Base-by-base conservation (phyloP, 2,797 vertebrate species). In the Garrulus glandarius region DNA sequence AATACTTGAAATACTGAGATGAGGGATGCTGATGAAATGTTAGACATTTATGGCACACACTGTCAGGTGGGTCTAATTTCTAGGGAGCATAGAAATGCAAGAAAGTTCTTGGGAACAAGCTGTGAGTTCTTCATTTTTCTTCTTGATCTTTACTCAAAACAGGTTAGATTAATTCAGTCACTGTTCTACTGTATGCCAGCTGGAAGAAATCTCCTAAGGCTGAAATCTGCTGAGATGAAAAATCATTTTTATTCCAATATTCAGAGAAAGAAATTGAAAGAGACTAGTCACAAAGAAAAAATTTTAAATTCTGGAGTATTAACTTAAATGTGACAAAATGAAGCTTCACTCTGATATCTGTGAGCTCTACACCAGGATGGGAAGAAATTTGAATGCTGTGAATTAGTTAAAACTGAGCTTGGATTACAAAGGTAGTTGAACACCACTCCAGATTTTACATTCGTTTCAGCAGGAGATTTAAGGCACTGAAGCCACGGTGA, bases 401-500 rank as follows among this genome's bases (percentile, higher is more conserved):
- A 74, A 76, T 65, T 61, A 39, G 20, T n/a, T 75, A 57, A 81
- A 85, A 43, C 22, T 1, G 8, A 74, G 36, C 36, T 72, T 0
- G 1, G 39, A 29, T 82, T 44, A 15, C 47, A 63, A 13, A 47
- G 6, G 20, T 5, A n/a, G 46, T 13, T 77, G 57, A 75, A 29
- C 21, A 34, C 29, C 37, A 27, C 36, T 60, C 47, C 27, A 26
- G 41, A 26, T 85, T 67, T 75, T 30, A 8, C 52, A 15, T 22
- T 8, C 2, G 12, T 60, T 89, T 57, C 76, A 75, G 60, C 53
- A 77, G 76, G 49, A 85, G 69, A 50, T 57, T 13, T 32, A 24
- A 57, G 0, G 3, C 69, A 5, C 37, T 60, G 10, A 47, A 75
- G 34, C 23, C 1, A 0, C 11, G 1, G 46, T 55, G 76, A 11